Evolutionary conservation across 2,888 invertebrate genomes (phyloP), one percentile per base, ranked within the genome.

Genomic region (Dugesia japonica): DNA sequence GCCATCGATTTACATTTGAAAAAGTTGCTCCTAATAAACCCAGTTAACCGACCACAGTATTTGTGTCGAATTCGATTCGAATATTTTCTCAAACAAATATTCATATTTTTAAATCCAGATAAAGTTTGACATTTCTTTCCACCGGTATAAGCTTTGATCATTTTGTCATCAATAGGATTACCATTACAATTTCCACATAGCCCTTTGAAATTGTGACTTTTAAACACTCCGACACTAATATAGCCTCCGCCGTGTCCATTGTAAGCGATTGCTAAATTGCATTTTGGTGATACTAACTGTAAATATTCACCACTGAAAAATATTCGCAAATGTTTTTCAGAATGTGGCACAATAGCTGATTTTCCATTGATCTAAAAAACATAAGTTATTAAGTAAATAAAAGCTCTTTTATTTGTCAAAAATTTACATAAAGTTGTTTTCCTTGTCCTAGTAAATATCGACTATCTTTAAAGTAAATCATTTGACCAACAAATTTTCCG

Each of bases 251-350:
- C 71, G n/a, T 75, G 42, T 20, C 75, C 75, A 71, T 75, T 71
- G 28, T 23, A 75, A 1, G 56, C 75, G n/a, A 75, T 15, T 17
- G 75, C 23, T 31, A 75, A 27, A 7, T 42, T 42, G 20, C 75
- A 75, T 26, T 42, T 42, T 1, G 28, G 26, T 7, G 71, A 26
- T 7, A 75, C 75, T 20, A 75, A 42, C 20, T 75, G 75, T 13
- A 75, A 26, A 42, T 56, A 75, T 75, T 75, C 75, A 1, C 75
- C 75, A 23, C 75, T 75, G 56, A 71, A 75, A 23, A 75, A 75
- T 17, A 75, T 56, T 23, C 75, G 23, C 26, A 75, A 42, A 23
- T 71, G 56, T 7, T 75, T 42, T 56, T 26, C 26, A 7, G 23
- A 23, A 23, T 75, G 28, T 26, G 75, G 75, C 1, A 75, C 71